Percentiles rank a stretch among this genome's conserved stretches.
phyloP scores from a whole-genome alignment of 2,113 vertebrate species.

The Gallinago media region DNA sequence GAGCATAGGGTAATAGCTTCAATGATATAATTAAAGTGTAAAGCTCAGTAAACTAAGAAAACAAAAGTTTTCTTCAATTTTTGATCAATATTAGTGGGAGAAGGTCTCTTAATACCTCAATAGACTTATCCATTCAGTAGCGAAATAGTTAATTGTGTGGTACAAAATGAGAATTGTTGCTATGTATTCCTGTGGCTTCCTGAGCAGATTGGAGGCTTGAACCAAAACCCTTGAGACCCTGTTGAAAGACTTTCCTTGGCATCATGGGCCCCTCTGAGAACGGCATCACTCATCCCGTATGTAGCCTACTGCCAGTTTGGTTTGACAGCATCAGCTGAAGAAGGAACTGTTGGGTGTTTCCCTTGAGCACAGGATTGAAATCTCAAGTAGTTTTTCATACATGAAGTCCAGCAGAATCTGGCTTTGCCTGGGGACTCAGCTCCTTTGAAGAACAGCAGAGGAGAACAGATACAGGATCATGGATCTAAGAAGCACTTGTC shows the following conservation, averaged over 20 bases:
- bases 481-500: background rate
- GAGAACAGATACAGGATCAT: background rate
- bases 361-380: background rate
- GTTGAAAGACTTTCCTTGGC: background rate
- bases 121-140: background rate
- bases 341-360: background rate
- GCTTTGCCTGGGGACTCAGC: background rate
- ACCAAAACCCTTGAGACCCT: background rate
- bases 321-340: background rate
- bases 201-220: background rate
- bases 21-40: conserved; percentile 17
- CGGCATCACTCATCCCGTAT: background rate
- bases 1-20: background rate
- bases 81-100: background rate
- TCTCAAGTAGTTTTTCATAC: background rate
- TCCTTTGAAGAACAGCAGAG: background rate
- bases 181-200: background rate
- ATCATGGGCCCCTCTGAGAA: background rate
- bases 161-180: background rate
- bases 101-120: background rate
- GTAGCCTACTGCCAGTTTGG: background rate
- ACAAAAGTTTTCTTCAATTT: background rate
- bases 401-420: background rate
- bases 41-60: conserved; percentile 13
- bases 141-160: background rate